These are phyloP conservation scores for Drosophila kuntzei DNA, from an alignment of 2,888 invertebrate species.

Conservation along the genomic window DNA sequence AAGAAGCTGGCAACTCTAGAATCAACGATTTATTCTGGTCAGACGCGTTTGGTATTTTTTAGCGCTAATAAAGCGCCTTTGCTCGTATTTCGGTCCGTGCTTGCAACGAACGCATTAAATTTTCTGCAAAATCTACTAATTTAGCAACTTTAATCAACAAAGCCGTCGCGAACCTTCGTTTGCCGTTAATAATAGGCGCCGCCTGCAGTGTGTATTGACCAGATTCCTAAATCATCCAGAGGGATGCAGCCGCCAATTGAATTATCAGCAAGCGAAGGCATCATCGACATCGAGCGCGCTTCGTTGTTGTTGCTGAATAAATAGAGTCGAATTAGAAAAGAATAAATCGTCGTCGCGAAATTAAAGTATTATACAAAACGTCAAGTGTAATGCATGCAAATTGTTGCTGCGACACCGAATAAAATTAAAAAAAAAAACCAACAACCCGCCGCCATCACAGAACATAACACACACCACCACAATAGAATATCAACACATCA, in stretches of 20 bases:
- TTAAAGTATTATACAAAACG: conserved; percentile 25
- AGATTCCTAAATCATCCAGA: conserved; percentile 27
- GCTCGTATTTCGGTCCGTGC: conserved; percentile 64
- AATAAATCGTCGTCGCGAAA: conserved; percentile 23
- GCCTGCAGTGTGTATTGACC: conserved; percentile 11
- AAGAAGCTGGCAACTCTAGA: conserved; percentile 38
- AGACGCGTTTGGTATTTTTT: conserved; percentile 64
- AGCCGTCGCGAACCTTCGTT: conserved; percentile 3
- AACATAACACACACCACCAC: conserved; percentile 11
- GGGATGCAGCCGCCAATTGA: conserved; percentile 65
- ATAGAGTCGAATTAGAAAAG: conserved; percentile 47
- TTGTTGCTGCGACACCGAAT: conserved; percentile 40
- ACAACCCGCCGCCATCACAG: conserved; percentile 12
- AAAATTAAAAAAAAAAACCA: not conserved
- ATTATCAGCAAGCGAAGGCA: conserved; percentile 51
- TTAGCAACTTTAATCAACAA: conserved; percentile 29
- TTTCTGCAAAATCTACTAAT: conserved; percentile 44
- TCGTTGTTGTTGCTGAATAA: conserved; percentile 61
- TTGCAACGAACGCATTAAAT: conserved; percentile 79
- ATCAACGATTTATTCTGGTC: conserved; percentile 43
- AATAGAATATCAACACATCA: conserved; percentile 6
- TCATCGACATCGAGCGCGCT: conserved; percentile 60
- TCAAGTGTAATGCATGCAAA: conserved; percentile 52
- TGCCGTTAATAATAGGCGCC: conserved; percentile 20
- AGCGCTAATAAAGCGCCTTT: conserved; percentile 47